These are phyloP conservation scores for Ctenoplectra terminalis DNA, from an alignment of 1,140 invertebrate genomes.

Conservation along the genomic window DNA sequence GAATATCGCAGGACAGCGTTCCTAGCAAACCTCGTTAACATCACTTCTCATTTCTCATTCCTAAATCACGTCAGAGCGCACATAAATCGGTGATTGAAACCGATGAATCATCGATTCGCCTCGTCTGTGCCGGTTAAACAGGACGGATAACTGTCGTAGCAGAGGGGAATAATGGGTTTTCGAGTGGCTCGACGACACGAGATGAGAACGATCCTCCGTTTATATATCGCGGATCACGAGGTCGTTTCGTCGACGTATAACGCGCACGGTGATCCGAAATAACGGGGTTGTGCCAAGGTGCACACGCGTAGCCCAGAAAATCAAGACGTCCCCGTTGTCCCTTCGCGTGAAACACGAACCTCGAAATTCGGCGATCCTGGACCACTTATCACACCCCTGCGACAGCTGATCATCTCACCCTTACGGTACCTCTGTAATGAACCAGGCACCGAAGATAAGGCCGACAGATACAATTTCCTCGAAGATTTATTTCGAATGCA, in stretches of 20 bases:
- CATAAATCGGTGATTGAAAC: background rate
- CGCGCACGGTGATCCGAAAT: background rate
- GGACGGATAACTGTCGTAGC: background rate
- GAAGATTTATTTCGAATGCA: slow-evolving; percentile 24
- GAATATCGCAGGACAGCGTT: background rate
- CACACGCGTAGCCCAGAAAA: background rate
- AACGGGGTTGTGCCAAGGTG: background rate
- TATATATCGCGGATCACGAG: background rate
- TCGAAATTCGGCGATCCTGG: background rate
- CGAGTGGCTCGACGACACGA: background rate
- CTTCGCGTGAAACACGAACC: slow-evolving; percentile 1
- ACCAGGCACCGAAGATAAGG: background rate
- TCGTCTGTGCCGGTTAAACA: background rate
- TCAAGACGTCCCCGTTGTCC: background rate
- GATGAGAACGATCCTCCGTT: background rate
- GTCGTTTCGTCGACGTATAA: background rate
- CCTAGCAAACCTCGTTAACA: background rate
- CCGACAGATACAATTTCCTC: background rate
- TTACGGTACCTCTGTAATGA: background rate
- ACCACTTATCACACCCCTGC: slow-evolving; percentile 18
- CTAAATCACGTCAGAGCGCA: background rate
- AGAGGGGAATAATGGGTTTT: slow-evolving; percentile 40
- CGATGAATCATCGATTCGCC: background rate
- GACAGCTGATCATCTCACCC: background rate
- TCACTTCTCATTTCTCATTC: background rate